Conservation (phyloP, 2,888 invertebrate species). For the Zhuqinia jingwanae region DNA sequence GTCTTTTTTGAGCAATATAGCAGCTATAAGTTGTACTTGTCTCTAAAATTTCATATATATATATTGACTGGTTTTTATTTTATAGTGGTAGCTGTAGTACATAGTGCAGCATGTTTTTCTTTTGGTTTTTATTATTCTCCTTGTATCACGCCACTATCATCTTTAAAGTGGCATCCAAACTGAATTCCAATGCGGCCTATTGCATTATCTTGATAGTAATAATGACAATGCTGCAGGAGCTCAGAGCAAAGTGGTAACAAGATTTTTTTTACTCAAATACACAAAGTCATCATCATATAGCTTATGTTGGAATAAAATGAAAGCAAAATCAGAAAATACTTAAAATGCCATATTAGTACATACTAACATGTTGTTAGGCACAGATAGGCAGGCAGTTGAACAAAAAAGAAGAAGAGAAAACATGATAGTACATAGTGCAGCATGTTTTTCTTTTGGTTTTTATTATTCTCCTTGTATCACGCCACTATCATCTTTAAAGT, state of each 20-base stretch:
- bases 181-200: slow-evolving; percentile 53
- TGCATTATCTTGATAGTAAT: not conserved
- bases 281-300: too few species aligned
- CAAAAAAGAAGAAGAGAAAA: too few species aligned
- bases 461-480: slow-evolving; percentile 59
- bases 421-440: too few species aligned
- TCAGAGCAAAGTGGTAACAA: not conserved
- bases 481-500: slow-evolving; percentile 49
- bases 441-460: not conserved
- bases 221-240: not conserved
- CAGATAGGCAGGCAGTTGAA: too few species aligned
- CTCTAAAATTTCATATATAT: too few species aligned
- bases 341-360: not conserved
- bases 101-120: slow-evolving; percentile 4
- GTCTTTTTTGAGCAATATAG: too few species aligned
- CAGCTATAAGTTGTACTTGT: too few species aligned
- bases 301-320: not conserved
- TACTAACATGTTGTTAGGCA: too few species aligned
- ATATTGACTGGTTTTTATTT: too few species aligned
- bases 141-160: slow-evolving; percentile 48
- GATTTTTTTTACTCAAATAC: too few species aligned
- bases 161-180: slow-evolving; percentile 39
- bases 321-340: slow-evolving; percentile 20
- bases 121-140: slow-evolving; percentile 46
- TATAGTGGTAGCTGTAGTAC: too few species aligned